Conservation (phyloP, 2,888 invertebrate genomes). For the Mesoligia furuncula region DNA sequence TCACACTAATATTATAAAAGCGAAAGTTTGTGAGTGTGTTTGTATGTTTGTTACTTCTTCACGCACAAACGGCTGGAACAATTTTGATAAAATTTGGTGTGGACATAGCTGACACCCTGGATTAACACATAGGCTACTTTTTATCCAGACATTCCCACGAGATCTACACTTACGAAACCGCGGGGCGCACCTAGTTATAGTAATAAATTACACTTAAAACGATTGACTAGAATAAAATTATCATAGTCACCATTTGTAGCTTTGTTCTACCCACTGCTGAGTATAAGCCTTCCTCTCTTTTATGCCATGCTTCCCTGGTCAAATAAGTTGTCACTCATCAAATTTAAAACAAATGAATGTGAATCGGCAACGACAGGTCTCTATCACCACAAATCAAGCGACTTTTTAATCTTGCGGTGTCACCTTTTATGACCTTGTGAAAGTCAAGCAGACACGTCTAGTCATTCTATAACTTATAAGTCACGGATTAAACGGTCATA, state of each 20-base stretch:
- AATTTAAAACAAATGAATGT: constrained; percentile 2
- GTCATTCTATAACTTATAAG: constrained; percentile 2
- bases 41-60: too few species aligned
- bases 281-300: not conserved
- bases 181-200: not conserved
- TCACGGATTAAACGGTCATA: constrained; percentile 1
- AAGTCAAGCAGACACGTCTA: constrained; percentile 20
- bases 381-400: not conserved
- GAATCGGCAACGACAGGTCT: not conserved
- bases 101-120: too few species aligned
- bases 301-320: not conserved
- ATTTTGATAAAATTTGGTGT: too few species aligned
- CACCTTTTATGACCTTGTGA: constrained; percentile 28
- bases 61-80: too few species aligned
- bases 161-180: too few species aligned
- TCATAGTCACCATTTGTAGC: not conserved
- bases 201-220: not conserved
- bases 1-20: too few species aligned
- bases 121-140: too few species aligned
- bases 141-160: too few species aligned
- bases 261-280: not conserved
- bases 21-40: too few species aligned
- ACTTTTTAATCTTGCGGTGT: constrained; percentile 24
- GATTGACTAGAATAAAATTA: not conserved
- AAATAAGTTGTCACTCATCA: not conserved